Base-by-base conservation (phyloP, 2,888 invertebrate genomes). In the Aphidius colemani region DNA sequence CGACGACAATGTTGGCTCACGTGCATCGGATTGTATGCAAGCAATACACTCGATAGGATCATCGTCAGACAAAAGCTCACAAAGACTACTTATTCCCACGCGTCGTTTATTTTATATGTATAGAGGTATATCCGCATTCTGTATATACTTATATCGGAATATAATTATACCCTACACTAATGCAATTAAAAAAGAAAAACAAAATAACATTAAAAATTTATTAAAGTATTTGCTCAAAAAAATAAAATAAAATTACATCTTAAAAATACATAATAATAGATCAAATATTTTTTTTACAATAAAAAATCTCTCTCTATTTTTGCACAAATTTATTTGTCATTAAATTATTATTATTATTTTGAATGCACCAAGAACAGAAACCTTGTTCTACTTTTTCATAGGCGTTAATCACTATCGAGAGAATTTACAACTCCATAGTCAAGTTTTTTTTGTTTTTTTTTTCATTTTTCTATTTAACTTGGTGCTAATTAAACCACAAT, bases 311-410 rank as follows among this genome's bases (percentile, higher is more conserved):
- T 62, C 56, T 53, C 43, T 7, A 58, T 59, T 55, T 58, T 64
- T 45, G 8, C 53, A 50, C 46, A 39, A 61, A 51, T 53, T 65
- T 60, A 55, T 49, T 3, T 30, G 30, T 30, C 30, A 30, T 30
- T 30, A 30, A 5, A 18, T 18, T 18, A 18, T 18, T 18, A 18
- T 18, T 18, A 18, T 30, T 5, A 30, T 30, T 30, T 30, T 30
- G 1, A 30, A 30, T 30, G 30, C 30, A 30, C 63, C 65, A 30
- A 30, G 59, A n/a, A n/a, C n/a, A n/a, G n/a, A 64, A 65, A 67
- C 69, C 69, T 69, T 67, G 69, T 69, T 69, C 69, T 59, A 69
- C 68, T 67, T 69, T 69, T 69, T 51, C 53, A 66, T 18, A 48
- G 59, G 63, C 64, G 65, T 65, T 69, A 69, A 69, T 69, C 69